Evolutionary conservation across 2,888 invertebrate species (phyloP), one percentile per base, ranked within the genome.

Genomic region (Torymus auratus): DNA sequence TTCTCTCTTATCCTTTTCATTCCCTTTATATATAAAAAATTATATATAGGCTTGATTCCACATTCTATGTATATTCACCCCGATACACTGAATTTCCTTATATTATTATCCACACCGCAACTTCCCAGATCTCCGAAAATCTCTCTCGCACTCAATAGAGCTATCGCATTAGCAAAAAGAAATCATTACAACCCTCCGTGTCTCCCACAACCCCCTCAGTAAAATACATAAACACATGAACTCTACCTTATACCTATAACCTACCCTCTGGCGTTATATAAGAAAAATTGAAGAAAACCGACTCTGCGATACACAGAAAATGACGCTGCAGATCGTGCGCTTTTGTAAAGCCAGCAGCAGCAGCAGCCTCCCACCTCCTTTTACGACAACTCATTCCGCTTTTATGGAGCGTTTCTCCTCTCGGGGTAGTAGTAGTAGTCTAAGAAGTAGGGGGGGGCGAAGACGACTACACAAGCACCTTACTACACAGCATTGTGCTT

Each of bases 291-390:
- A 56, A 70, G 64, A 14, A 28, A 28, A 28, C 28, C 28, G 4
- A 14, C n/a, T 20, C 5, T 50, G 15, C 23, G 13, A 28, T 28
- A 28, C 3, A 2, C 28, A 15, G 13, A 72, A 72, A 72, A 73
- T 73, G 68, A 78, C 56, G 50, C n/a, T 78, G 68, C 68, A 73
- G 55, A 68, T 62, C 64, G 55, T 50, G 17, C 55, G 3, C 53
- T 52, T 52, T 7, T 71, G 2, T 61, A 41, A 58, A 23, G 41
- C 56, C 50, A 17, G 52, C 58, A 62, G 71, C 58, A 62, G 71
- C 56, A 20, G 41, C 14, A n/a, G 11, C 14, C 10, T 15, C 23
- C 15, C 14, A 14, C 3, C 12, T 55, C 13, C 17, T 4, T 17
- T 65, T 65, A 41, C 15, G 50, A 64, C 64, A n/a, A 73, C 55